Base-by-base conservation (phyloP, 2,888 invertebrate genomes). In the Trypoxylon attenuatum region DNA sequence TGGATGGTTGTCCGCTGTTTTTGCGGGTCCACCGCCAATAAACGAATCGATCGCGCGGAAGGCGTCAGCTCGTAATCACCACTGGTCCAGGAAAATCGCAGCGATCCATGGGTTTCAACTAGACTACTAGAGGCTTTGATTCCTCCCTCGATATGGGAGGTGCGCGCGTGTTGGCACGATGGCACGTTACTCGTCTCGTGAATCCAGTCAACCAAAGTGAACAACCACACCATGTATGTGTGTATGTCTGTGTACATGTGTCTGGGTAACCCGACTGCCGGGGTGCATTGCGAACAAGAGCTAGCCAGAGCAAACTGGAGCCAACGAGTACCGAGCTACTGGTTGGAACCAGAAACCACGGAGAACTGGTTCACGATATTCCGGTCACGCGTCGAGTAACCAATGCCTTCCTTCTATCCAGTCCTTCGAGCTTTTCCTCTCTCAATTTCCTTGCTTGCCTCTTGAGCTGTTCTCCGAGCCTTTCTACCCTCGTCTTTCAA, bases 321-420 rank as follows among this genome's bases (percentile, higher is more conserved):
- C n/a, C n/a, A n/a, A n/a, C n/a, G n/a, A n/a, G n/a, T n/a, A n/a
- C n/a, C n/a, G n/a, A n/a, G n/a, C n/a, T n/a, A n/a, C n/a, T n/a
- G n/a, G n/a, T n/a, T n/a, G n/a, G n/a, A n/a, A n/a, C 6, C n/a
- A 33, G 33, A 33, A 13, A 33, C 10, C 10, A 33, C 13, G 5
- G 33, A 33, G 33, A 33, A 13, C 5, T 8, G 33, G 42, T 41
- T 56, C 58, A 53, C 61, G 38, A 71, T 76, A 83, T 84, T 84
- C 84, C 60, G 73, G 77, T 82, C 84, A 85, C 84, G 84, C 56
- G 76, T 76, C 68, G 61, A 63, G 76, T 77, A 80, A 79, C 77
- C 81, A 80, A 81, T 77, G 78, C 76, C 73, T 59, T 69, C 75
- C 78, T 76, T 81, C 73, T 72, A 80, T 82, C 73, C 63, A 71